Conservation (phyloP, 2,888 invertebrate species). For the Hirtodrosophila trivittata region DNA sequence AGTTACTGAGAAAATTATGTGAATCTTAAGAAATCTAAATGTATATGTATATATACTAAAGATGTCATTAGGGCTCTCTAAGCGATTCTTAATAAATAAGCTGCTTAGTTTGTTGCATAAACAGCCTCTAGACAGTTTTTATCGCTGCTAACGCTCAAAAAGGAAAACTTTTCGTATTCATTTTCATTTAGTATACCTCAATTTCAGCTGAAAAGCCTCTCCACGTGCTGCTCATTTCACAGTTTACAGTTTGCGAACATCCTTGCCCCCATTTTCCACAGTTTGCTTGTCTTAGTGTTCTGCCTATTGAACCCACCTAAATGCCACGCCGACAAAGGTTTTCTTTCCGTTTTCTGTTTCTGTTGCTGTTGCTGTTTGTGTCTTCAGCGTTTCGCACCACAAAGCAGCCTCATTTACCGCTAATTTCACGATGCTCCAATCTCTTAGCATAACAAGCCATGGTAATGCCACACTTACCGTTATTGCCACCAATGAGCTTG, state of each 20-base stretch:
- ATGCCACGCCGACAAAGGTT: conserved; percentile 38
- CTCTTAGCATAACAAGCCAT: conserved; percentile 59
- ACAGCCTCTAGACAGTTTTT: conserved; percentile 3
- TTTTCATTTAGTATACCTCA: conserved; percentile 23
- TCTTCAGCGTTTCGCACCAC: conserved; percentile 53
- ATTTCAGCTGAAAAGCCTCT: conserved; percentile 10
- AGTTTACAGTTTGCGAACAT: conserved; percentile 59
- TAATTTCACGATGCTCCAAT: conserved; percentile 67
- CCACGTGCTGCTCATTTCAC: conserved; percentile 52
- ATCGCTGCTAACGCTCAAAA: not conserved
- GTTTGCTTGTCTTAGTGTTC: conserved; percentile 15
- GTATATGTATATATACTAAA: not conserved
- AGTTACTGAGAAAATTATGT: not conserved
- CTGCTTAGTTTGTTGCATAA: conserved; percentile 11
- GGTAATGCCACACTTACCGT: conserved; percentile 72
- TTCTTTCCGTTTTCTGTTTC: conserved; percentile 10
- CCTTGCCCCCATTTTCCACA: conserved; percentile 14
- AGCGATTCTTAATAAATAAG: conserved; percentile 11
- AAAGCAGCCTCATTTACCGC: conserved; percentile 75
- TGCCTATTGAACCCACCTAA: conserved; percentile 58
- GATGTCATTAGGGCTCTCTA: not conserved
- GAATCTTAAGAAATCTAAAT: not conserved
- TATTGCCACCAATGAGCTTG: conserved; percentile 57
- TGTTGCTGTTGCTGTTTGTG: conserved; percentile 9
- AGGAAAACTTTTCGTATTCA: conserved; percentile 20